Percentiles rank a stretch among this genome's conserved stretches.
Conservation (phyloP, 92 coral and sea anemone genomes). For the Anthopleura xanthogrammica region DNA sequence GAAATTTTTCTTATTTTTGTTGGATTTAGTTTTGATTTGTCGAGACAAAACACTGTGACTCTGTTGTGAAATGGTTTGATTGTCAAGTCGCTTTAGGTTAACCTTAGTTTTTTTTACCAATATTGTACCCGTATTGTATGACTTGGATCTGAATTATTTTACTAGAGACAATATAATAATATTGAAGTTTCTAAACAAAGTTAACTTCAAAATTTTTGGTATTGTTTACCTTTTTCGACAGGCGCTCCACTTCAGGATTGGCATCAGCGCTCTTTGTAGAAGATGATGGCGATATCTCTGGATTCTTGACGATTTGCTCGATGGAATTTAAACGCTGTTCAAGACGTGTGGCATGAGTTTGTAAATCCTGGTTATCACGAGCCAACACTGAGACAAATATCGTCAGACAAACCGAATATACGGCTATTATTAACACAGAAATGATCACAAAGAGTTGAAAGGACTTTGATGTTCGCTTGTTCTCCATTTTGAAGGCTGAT, state of each 20-base stretch:
- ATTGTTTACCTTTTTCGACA: conserved; percentile 13
- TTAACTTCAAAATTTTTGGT: not conserved
- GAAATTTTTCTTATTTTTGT: not conserved
- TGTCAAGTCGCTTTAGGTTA: not conserved
- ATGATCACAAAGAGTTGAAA: conserved; percentile 36
- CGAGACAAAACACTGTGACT: not conserved
- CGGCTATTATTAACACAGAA: conserved; percentile 43
- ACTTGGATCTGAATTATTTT: not conserved
- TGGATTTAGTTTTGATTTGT: not conserved
- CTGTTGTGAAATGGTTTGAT: not conserved
- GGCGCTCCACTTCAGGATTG: conserved; percentile 29
- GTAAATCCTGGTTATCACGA: conserved; percentile 58
- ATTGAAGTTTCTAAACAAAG: not conserved
- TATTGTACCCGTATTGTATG: not conserved
- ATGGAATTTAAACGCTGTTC: conserved; percentile 51
- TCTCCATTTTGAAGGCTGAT: conserved; percentile 38
- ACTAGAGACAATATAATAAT: not conserved
- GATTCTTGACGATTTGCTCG: conserved; percentile 26
- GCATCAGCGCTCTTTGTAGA: conserved; percentile 12
- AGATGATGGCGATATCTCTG: conserved; percentile 7
- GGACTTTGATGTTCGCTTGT: conserved; percentile 29
- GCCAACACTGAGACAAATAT: conserved; percentile 46
- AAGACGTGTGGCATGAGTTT: conserved; percentile 48
- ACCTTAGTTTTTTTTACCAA: not conserved
- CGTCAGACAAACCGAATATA: conserved; percentile 61